Evolutionary conservation across 2,797 vertebrate species (phyloP).

Genomic region (Sebastes dallii): DNA sequence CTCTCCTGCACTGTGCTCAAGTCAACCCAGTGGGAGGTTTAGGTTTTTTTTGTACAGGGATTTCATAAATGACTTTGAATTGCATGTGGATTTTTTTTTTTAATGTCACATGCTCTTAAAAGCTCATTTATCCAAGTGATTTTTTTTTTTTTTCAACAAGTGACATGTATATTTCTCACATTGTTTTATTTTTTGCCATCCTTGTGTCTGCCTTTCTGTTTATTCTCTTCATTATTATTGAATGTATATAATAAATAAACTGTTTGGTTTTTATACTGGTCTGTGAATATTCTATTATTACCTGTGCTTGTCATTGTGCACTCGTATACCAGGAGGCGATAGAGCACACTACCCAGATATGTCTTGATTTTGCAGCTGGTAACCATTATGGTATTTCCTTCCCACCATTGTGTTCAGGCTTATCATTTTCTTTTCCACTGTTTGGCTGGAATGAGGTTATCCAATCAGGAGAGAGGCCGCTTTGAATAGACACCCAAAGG

Average conservation of each 20-base stretch:
- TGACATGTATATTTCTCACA: conserved; percentile 73
- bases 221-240: conserved; percentile 83
- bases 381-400: conserved; percentile 32
- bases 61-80: conserved; percentile 67
- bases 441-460: conserved; percentile 8
- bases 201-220: conserved; percentile 78
- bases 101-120: conserved; percentile 71
- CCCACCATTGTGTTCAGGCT: conserved; percentile 22
- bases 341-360: conserved; percentile 22
- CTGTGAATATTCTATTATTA: conserved; percentile 31
- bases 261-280: conserved; percentile 81
- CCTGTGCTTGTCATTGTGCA: neutral
- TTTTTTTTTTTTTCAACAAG: conserved; percentile 54
- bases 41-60: conserved; percentile 64
- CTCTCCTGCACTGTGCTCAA: conserved; percentile 51
- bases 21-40: conserved; percentile 58
- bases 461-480: conserved; percentile 17
- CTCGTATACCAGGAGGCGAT: neutral
- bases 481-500: neutral
- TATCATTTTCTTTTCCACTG: conserved; percentile 33
- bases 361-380: conserved; percentile 13
- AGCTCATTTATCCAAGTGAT: conserved; percentile 72
- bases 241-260: conserved; percentile 87
- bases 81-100: conserved; percentile 73
- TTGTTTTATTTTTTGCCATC: conserved; percentile 73